Conservation (phyloP, 30 jellyfish, hydroid and myxozoan genomes). For the Sanderia malayensis region DNA sequence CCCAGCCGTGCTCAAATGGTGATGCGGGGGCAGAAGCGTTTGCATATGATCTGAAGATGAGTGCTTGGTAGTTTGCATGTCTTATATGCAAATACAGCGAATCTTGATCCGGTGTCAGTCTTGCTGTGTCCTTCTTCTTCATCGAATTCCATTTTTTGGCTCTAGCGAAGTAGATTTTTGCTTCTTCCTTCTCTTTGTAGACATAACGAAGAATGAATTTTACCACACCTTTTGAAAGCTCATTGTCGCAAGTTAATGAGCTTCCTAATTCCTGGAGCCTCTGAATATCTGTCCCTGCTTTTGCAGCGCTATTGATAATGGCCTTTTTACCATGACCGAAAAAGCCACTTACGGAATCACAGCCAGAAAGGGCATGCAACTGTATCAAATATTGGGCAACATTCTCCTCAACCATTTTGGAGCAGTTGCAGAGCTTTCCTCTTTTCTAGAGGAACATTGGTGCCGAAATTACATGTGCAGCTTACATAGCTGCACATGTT, state of each 20-base stretch:
- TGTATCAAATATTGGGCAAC: neutral
- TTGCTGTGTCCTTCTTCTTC: conserved; percentile 1
- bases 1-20: neutral
- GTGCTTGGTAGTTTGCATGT: neutral
- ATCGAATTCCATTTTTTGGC: neutral
- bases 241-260: neutral
- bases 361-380: neutral
- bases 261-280: neutral
- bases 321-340: neutral
- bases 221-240: neutral
- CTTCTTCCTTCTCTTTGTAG: conserved; percentile 1
- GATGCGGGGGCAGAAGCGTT: neutral
- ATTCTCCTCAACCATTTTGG: neutral
- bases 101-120: neutral
- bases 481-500: too few relatives aligned
- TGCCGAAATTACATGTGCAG: neutral
- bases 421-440: neutral
- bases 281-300: conserved; percentile 1
- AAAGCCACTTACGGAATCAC: neutral
- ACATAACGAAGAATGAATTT: neutral
- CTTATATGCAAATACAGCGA: neutral
- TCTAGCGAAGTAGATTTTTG: neutral
- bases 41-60: too few relatives aligned
- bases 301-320: neutral
- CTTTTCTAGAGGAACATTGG: neutral